Conservation (phyloP, 2,113 vertebrate genomes). For the Daphoenositta chrysoptera region DNA sequence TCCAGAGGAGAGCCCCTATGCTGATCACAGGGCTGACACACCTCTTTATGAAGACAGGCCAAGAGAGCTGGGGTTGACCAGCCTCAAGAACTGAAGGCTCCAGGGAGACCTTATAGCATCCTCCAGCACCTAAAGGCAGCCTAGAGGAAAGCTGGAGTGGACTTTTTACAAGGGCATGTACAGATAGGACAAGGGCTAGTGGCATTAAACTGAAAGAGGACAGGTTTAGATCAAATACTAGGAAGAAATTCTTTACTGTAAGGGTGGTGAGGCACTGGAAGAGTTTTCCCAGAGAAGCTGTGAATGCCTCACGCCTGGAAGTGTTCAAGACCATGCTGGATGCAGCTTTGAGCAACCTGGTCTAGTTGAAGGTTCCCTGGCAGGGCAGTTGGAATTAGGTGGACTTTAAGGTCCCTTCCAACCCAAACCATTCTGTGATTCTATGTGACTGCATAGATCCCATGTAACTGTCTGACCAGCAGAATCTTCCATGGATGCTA, state of each 20-base stretch:
- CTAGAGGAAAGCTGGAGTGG: neutral
- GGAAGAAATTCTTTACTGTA: neutral
- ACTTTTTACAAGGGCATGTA: neutral
- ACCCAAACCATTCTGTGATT: neutral
- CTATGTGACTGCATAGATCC: neutral
- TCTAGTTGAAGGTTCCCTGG: neutral
- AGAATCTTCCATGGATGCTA: neutral
- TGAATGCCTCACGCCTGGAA: neutral
- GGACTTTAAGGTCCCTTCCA: neutral
- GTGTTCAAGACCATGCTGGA: neutral
- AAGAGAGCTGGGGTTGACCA: neutral
- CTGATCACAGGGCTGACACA: neutral
- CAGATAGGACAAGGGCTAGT: neutral
- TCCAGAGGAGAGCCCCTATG: neutral
- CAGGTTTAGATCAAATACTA: neutral
- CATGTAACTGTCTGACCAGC: neutral
- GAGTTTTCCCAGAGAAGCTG: neutral
- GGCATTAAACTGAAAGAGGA: neutral
- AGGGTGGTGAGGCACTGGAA: neutral
- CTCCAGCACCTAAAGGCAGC: neutral
- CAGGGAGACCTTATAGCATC: neutral
- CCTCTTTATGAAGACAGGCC: neutral
- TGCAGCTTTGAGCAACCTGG: neutral
- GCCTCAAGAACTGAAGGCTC: neutral
- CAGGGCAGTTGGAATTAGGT: neutral